Evolutionary conservation across 2,888 invertebrate genomes (phyloP), one percentile per base, ranked within the genome.

Genomic region (Calliopum simillimum): DNA sequence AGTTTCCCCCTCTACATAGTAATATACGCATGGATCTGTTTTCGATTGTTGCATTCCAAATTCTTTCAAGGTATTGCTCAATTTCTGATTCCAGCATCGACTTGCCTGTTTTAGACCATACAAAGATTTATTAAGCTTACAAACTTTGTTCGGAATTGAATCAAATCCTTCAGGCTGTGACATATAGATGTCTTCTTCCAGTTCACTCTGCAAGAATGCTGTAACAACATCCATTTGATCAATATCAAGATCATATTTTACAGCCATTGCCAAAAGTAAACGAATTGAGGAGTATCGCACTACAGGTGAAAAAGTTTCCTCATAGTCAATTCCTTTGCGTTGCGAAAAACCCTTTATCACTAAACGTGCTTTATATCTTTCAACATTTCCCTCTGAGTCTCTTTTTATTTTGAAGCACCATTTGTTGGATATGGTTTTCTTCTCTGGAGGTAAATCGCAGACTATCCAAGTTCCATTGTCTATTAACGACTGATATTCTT

Each of bases 91-190:
- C 49, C 64, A 64, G 3, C 23, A 3, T 12, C n/a, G 47, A 16
- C 64, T 64, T 3, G 64, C 64, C 23, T 64, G 64, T 11, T 64
- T 64, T 3, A 64, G 64, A 49, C 64, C 64, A 49, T 64, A 64
- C 3, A 64, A 49, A 1, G 64, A 51, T 14, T 64, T 64, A 1
- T 14, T 21, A 25, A 64, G 25, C 47, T 23, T 4, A 14, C 64
- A 64, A 2, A 64, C 64, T 23, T 49, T 47, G 8, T 5, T 23
- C n/a, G 23, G 16, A 14, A 23, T 25, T 3, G 41, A 8, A 4
- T 2, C 2, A 23, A 33, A 33, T 5, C 51, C 51, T 47, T 51
- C 49, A 21, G 64, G 49, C 3, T n/a, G 14, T 43, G 49, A 19
- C 68, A 68, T 68, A 21, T 62, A 68, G 4, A 62, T 62, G 16